Evolutionary conservation across 2,797 vertebrate genomes (phyloP), one percentile per base, ranked within the genome.

Genomic region (Anguilla pacifica): DNA sequence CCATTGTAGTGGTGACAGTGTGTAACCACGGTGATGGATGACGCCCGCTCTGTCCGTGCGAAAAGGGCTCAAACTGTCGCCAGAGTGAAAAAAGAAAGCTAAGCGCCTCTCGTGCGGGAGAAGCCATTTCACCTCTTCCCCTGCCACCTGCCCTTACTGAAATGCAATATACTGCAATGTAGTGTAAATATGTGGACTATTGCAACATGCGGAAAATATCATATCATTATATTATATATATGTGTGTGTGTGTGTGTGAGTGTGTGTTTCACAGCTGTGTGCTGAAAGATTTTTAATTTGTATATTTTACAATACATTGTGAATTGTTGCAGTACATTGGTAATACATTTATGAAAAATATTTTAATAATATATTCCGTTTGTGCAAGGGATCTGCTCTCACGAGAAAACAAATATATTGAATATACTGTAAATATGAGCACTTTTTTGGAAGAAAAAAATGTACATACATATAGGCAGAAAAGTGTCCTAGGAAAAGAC

Each of bases 1-100:
- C 91, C 89, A 94, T 95, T 96, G 92, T 92, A 83, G 84, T 57
- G 92, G 53, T 95, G 95, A 96, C 94, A 95, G 93, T 89, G 89
- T 92, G 86, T 92, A 91, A 95, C 92, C 92, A 25, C 85, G 46
- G 90, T 94, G 93, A 96, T 92, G 88, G 92, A 93, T 90, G 88
- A 84, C 67, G 89, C 90, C 89, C 57, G 82, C 15, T 51, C 83
- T 77, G 72, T 88, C 61, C 6, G 86, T 31, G 91, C 91, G 89
- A 19, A 0, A 53, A 91, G 88, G 87, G 85, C 88, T 89, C 86
- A 84, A 72, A 86, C 83, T 93, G 77, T 61, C 67, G 89, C 91
- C 1, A 91, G 92, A 92, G 91, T 64, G 39, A 94, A 85, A 89
- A 90, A 90, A 91, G 91, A 90, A 92, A 91, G 90, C 89, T 85